phyloP scores from a whole-genome alignment of 2,113 vertebrate genomes.

The Odocoileus hemionus region DNA sequence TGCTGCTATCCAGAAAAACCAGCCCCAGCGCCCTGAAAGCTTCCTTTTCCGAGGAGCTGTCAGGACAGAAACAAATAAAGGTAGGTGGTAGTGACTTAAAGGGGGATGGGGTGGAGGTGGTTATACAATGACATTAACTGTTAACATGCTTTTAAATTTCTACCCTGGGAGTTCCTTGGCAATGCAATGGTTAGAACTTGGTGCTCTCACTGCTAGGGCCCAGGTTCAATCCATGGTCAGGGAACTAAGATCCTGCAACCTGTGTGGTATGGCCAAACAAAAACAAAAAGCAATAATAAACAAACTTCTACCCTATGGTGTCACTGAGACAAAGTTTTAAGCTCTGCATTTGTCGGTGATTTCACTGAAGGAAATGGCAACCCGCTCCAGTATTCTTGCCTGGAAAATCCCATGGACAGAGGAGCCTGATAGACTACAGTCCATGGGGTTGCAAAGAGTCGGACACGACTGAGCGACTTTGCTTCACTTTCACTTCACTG shows the following conservation, averaged over 20 bases:
- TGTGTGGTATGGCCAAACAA: background rate
- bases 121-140: background rate
- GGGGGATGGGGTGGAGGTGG: background rate
- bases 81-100: constrained; percentile 77
- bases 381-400: no score
- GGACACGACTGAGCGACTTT: no score
- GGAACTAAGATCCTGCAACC: background rate
- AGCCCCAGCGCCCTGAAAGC: constrained; percentile 89
- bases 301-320: background rate
- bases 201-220: background rate
- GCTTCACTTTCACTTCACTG: background rate
- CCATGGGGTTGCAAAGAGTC: no score
- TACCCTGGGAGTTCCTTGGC: background rate
- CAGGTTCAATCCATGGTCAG: background rate
- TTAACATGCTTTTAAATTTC: background rate
- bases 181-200: background rate
- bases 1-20: constrained; percentile 81
- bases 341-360: background rate
- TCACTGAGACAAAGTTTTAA: constrained; percentile 14
- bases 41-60: constrained; percentile 90
- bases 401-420: no score
- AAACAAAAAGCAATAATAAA: background rate
- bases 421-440: no score
- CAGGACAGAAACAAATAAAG: constrained; percentile 90
- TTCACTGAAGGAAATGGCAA: background rate